A percentile compares a stretch with the other conserved stretches of the same genome.
These are phyloP conservation scores for Netelia melanura DNA, from an alignment of 2,888 invertebrate species.

Conservation along the genomic window DNA sequence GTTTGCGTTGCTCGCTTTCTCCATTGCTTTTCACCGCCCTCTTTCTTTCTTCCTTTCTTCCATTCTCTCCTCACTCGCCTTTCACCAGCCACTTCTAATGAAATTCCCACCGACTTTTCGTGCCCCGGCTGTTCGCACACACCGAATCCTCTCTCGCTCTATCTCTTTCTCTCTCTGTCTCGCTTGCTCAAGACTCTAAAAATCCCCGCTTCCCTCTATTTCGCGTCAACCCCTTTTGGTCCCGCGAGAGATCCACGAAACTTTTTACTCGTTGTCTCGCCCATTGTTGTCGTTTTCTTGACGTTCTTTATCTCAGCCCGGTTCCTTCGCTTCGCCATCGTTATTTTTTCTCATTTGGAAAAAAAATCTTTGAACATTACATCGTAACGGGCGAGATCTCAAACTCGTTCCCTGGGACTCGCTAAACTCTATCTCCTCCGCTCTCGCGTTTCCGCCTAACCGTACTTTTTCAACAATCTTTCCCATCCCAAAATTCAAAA, in stretches of 20 bases:
- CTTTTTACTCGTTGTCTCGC: constrained; percentile 61
- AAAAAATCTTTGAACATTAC: constrained; percentile 51
- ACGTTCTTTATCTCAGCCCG: constrained; percentile 32
- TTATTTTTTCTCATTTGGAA: constrained; percentile 54
- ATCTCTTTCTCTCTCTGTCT: constrained; percentile 25
- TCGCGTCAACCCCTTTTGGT: constrained; percentile 57
- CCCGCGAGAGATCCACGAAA: constrained; percentile 55
- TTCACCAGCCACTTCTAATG: constrained; percentile 70
- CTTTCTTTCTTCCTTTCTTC: constrained; percentile 30
- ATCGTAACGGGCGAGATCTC: background rate
- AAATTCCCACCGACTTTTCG: constrained; percentile 72
- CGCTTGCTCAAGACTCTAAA: constrained; percentile 49
- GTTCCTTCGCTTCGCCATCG: constrained; percentile 13
- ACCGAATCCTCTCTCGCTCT: constrained; percentile 4
- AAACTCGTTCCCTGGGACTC: constrained; percentile 6
- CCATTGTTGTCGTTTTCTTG: constrained; percentile 52
- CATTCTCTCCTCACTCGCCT: constrained; percentile 11
- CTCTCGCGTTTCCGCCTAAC: background rate
- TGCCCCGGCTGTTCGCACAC: constrained; percentile 53
- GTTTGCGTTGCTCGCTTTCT: constrained; percentile 36
- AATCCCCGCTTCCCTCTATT: constrained; percentile 29
- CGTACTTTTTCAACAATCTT: no score
- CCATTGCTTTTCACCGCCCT: constrained; percentile 33
- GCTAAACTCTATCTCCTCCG: constrained; percentile 5
- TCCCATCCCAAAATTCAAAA: no score